Base-by-base conservation (phyloP, 1,140 invertebrate species). In the Drosophila bipectinata region DNA sequence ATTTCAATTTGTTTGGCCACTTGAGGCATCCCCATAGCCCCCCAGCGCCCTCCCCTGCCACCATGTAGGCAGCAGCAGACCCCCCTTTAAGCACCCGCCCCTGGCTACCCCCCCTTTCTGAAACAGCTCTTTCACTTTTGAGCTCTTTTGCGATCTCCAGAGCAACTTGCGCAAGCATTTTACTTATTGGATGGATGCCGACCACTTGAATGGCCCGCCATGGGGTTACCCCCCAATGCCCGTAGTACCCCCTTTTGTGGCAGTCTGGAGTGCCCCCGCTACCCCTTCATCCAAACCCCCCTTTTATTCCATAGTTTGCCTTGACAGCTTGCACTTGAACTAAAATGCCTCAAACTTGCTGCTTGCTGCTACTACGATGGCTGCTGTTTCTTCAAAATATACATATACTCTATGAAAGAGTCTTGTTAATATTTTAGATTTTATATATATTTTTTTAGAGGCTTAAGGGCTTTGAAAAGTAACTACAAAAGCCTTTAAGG, bases 1-100 rank as follows among this genome's bases (percentile, higher is more conserved):
- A 85, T 85, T 78, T 85, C 82, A 85, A 85, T 85, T 85, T 85
- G 82, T 87, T 87, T 85, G 78, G 58, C 77, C 73, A 76, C 73
- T 76, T 76, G 73, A 76, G 56, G 32, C 69, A 59, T 56, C 66
- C 44, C 51, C 44, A 47, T 28, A 7, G 5, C 5, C 26, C 21
- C 21, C 21, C 21, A 21, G 21, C 1, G 18, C 18, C 21, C 21
- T 3, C 21, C 21, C 21, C 21, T 21, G 3, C 21, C 21, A 21
- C 21, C 21, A 21, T 21, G 21, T 21, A 3, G 3, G 21, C 21
- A 21, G 21, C 21, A 21, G 21, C 21, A 21, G 21, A 28, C 26
- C 26, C 26, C 26, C 26, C 26, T 28, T 28, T 28, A 28, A 6
- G 26, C 26, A 28, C 30, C 32, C 18, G 5, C 61, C n/a, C 30